Conservation (phyloP, 2,113 vertebrate species). For the Podiceps cristatus region DNA sequence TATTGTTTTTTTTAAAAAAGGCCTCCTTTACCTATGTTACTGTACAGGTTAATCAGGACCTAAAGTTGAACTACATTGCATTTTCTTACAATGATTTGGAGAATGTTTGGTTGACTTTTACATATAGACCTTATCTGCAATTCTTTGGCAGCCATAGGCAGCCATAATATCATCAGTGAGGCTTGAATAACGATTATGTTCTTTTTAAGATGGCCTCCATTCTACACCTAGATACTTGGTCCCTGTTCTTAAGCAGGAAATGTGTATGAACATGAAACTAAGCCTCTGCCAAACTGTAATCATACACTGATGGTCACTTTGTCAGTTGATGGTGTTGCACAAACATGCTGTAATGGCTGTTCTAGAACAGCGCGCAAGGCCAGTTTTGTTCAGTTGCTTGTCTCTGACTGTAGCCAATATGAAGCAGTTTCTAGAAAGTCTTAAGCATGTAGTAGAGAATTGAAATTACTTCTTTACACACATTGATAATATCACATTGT, state of each 20-base stretch:
- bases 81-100: not conserved
- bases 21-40: not conserved
- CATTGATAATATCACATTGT: not conserved
- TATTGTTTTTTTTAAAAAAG: not conserved
- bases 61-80: not conserved
- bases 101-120: not conserved
- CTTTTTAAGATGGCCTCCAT: not conserved
- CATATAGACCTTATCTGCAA: not conserved
- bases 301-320: not conserved
- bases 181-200: not conserved
- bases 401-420: not conserved
- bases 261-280: not conserved
- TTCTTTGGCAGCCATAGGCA: not conserved
- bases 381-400: not conserved
- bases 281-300: not conserved
- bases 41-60: not conserved
- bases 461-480: not conserved
- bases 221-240: not conserved
- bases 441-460: not conserved
- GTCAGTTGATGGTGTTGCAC: not conserved
- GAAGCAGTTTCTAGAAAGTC: not conserved
- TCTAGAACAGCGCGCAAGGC: rapidly evolving
- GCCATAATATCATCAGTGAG: not conserved
- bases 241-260: not conserved
- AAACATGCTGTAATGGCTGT: not conserved